phyloP scores from a whole-genome alignment of 2,797 vertebrate genomes.

The Anniella stebbinsi region DNA sequence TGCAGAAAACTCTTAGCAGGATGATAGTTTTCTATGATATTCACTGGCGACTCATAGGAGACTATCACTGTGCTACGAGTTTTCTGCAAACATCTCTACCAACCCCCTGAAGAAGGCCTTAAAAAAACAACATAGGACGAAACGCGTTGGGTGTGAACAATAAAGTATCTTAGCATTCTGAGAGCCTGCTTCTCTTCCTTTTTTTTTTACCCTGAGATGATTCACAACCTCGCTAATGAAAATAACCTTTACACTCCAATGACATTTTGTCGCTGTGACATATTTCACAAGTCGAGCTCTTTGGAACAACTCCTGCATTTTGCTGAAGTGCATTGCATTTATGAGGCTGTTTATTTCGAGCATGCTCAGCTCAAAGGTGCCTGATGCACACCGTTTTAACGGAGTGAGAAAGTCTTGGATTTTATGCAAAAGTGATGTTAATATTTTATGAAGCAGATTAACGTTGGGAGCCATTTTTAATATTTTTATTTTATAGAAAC shows the following conservation, averaged over 20 bases:
- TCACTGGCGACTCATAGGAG: too few relatives aligned
- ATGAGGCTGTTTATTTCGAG: background rate
- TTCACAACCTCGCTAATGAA: background rate
- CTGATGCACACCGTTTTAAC: background rate
- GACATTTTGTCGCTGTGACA: background rate
- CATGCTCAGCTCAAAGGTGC: background rate
- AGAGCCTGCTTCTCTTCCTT: too few relatives aligned
- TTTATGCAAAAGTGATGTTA: slow-evolving; percentile 39
- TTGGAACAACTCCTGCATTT: background rate
- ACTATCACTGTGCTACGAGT: too few relatives aligned
- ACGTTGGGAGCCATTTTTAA: slow-evolving; percentile 36
- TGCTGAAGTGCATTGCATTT: background rate
- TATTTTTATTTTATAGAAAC: slow-evolving; percentile 43
- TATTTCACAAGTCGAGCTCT: slow-evolving; percentile 20
- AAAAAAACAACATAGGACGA: too few relatives aligned
- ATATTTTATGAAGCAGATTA: slow-evolving; percentile 51
- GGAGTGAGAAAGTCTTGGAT: slow-evolving; percentile 7
- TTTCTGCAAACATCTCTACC: too few relatives aligned
- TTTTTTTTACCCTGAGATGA: too few relatives aligned
- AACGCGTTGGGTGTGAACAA: too few relatives aligned
- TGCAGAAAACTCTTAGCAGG: too few relatives aligned
- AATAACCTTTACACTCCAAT: slow-evolving; percentile 29
- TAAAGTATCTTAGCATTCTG: too few relatives aligned
- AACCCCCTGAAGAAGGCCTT: too few relatives aligned
- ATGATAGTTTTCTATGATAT: too few relatives aligned